Conservation (phyloP, 2,888 invertebrate genomes). For the Sphaerophoria rueppellii region DNA sequence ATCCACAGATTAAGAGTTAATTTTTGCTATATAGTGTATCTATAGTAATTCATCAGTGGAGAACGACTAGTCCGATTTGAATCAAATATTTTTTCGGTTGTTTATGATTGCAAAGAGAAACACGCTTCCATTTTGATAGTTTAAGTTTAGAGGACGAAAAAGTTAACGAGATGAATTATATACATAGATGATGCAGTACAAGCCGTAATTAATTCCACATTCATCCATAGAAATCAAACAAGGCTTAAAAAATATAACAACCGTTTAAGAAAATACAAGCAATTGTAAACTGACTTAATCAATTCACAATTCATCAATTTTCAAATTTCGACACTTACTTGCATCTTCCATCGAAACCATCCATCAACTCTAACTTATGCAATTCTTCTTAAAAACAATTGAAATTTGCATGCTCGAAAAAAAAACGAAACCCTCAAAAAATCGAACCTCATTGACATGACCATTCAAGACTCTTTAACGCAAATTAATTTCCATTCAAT, state of each 20-base stretch:
- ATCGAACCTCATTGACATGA: slow-evolving; percentile 38
- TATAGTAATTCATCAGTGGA: too few relatives aligned
- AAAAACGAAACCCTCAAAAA: background rate
- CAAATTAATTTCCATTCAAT: slow-evolving; percentile 61
- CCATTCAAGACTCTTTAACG: slow-evolving; percentile 48
- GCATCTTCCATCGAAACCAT: background rate
- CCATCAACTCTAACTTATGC: slow-evolving; percentile 34
- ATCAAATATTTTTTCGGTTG: too few relatives aligned
- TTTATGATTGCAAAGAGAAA: too few relatives aligned
- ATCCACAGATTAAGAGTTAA: too few relatives aligned
- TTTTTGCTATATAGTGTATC: too few relatives aligned
- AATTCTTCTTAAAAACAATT: slow-evolving; percentile 12
- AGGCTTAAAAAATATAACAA: background rate
- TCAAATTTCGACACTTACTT: background rate
- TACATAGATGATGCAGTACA: too few relatives aligned
- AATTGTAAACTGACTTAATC: slow-evolving; percentile 10
- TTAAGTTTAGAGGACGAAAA: too few relatives aligned
- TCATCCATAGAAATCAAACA: too few relatives aligned
- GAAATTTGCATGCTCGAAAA: slow-evolving; percentile 6
- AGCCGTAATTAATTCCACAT: too few relatives aligned
- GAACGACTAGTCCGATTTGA: too few relatives aligned
- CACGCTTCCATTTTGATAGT: too few relatives aligned
- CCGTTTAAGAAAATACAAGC: background rate
- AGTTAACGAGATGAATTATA: too few relatives aligned
- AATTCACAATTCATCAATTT: slow-evolving; percentile 19